Conservation (phyloP, 1,140 invertebrate genomes). For the Bombus waltoni region DNA sequence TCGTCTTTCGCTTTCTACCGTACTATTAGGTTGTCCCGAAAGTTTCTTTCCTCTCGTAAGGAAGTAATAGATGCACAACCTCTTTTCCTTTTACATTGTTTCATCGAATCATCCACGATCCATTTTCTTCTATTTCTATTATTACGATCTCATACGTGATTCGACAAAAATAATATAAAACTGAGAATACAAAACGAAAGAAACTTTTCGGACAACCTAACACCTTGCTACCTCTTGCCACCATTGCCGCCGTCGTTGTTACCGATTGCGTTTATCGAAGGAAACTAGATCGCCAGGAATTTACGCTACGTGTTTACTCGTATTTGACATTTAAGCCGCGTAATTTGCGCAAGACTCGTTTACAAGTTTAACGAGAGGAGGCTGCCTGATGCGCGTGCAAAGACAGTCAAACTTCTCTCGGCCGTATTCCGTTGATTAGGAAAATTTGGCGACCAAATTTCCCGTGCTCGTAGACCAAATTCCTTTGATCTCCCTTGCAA, state of each 20-base stretch:
- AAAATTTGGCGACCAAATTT: background rate
- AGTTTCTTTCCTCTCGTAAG: no score
- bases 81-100: no score
- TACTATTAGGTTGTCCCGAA: no score
- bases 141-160: no score
- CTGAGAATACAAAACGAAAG: no score
- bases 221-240: background rate
- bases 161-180: no score
- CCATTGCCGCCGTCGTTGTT: background rate
- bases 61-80: no score
- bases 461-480: no score
- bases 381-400: background rate
- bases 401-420: slow-evolving; percentile 23
- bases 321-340: slow-evolving; percentile 32
- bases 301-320: slow-evolving; percentile 4
- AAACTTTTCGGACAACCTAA: no score
- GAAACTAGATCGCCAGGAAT: background rate
- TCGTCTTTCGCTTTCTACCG: background rate
- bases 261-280: background rate
- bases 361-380: slow-evolving; percentile 59
- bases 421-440: slow-evolving; percentile 21
- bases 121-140: no score
- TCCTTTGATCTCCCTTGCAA: background rate
- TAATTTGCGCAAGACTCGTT: slow-evolving; percentile 50
- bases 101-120: no score